Conservation (phyloP, 53 echinoderm and acorn worm species). For the Antedon mediterranea region DNA sequence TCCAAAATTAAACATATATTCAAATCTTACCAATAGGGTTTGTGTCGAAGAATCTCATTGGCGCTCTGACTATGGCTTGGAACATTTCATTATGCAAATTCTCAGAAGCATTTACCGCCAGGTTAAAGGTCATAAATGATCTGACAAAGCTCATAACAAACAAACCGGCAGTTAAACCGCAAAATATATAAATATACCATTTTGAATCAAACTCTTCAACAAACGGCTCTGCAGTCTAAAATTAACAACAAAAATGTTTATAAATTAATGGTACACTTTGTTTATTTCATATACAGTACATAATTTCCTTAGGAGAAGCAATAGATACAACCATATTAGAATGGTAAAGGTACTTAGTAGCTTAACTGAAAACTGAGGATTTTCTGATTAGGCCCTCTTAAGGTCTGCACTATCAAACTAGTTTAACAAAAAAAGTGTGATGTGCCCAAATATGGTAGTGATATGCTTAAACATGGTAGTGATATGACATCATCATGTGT, state of each 20-base stretch:
- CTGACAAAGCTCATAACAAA: conserved; percentile 14
- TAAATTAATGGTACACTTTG: no score
- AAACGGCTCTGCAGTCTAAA: neutral
- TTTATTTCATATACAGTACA: no score
- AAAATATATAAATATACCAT: conserved; percentile 3
- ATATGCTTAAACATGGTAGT: no score
- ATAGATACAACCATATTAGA: no score
- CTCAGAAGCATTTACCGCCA: conserved; percentile 35
- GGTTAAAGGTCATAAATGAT: conserved; percentile 22
- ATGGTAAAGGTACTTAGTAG: no score
- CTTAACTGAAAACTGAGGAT: no score
- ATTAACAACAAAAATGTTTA: neutral
- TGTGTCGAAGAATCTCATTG: conserved; percentile 52
- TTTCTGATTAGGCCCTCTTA: no score
- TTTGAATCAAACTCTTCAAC: neutral
- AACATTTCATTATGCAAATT: conserved; percentile 59
- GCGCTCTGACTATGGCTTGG: conserved; percentile 29
- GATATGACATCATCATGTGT: no score
- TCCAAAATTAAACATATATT: neutral
- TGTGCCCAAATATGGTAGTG: no score
- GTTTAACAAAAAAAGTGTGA: no score
- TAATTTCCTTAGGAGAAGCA: no score
- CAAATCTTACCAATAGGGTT: conserved; percentile 45
- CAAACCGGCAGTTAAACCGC: conserved; percentile 4
- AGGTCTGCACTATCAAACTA: no score